Base-by-base conservation (phyloP, 2,797 vertebrate genomes). In the Takifugu rubripes region DNA sequence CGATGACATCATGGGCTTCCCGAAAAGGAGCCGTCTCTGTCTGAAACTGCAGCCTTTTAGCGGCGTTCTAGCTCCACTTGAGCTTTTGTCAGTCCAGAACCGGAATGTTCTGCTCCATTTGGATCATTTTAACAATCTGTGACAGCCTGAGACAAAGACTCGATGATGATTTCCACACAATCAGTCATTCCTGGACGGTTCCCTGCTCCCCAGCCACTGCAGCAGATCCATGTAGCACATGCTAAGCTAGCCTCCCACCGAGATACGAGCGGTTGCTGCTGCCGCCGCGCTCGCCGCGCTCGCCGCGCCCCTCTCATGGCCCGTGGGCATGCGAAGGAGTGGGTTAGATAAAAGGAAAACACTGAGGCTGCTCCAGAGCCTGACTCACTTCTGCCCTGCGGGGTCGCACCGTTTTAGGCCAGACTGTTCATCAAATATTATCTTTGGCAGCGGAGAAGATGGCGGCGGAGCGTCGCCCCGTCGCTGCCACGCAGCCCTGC, bases 321-420 rank as follows among this genome's bases (percentile, higher is more conserved):
- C 87, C 5, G 56, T 78, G 84, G 86, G 85, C 85, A 83, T 88
- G 74, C 82, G 82, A 88, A 71, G 62, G 79, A 85, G 83, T 84
- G 78, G 79, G 80, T 64, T 84, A 84, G 71, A 84, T 77, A 69
- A 78, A 21, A 74, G 77, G 33, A 78, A 82, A 84, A 69, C 66
- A 70, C 70, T 79, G 81, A 80, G 76, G 73, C 82, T 60, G 72
- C 78, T 85, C 78, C 79, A 82, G 72, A 83, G 78, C 68, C 81
- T 84, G 83, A 80, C 76, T 87, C 84, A 85, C 52, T 81, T 33
- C 27, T 75, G 71, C 79, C 88, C 81, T 50, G 70, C 70, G 51
- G 86, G 70, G 70, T 52, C 82, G 70, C 57, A 73, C 70, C 72
- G 63, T 83, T 87, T 83, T 62, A 71, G 79, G 79, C 79, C 72